These are phyloP conservation scores for Sceloporus undulatus DNA, from an alignment of 2,113 vertebrate genomes.

Conservation along the genomic window DNA sequence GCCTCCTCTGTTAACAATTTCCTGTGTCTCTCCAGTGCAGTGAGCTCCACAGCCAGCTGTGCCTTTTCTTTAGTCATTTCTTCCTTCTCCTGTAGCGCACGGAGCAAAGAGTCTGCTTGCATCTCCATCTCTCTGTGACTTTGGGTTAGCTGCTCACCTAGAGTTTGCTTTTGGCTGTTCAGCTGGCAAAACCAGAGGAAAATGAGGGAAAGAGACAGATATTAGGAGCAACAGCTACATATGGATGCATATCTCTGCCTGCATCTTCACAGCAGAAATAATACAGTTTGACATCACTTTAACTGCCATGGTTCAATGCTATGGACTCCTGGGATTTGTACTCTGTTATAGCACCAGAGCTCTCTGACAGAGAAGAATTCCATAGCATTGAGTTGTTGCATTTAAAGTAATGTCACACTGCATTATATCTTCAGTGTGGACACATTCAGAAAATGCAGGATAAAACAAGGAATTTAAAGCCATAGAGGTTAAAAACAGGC, in stretches of 20 bases:
- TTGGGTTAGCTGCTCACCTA: constrained; percentile 76
- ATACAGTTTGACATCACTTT: not conserved
- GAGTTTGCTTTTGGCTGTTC: constrained; percentile 69
- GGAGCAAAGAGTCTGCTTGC: constrained; percentile 73
- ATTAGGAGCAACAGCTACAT: not conserved
- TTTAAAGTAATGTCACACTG: too few species aligned
- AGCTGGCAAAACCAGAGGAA: constrained; percentile 62
- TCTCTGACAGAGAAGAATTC: too few species aligned
- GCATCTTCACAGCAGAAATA: not conserved
- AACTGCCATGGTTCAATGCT: too few species aligned
- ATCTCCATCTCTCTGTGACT: constrained; percentile 77
- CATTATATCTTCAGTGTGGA: too few species aligned
- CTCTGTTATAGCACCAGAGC: too few species aligned
- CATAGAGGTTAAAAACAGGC: too few species aligned
- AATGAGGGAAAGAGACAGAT: too few species aligned
- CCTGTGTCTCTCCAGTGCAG: constrained; percentile 78
- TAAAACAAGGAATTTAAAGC: too few species aligned
- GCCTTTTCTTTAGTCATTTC: constrained; percentile 78
- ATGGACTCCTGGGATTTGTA: too few species aligned
- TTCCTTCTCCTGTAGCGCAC: constrained; percentile 71
- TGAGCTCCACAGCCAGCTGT: constrained; percentile 78
- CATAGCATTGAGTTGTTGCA: too few species aligned
- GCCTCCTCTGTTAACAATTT: constrained; percentile 78
- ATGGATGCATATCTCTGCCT: not conserved
- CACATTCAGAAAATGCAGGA: too few species aligned